These are phyloP conservation scores for Myzus persicae DNA, from an alignment of 1,140 invertebrate genomes.

Conservation along the genomic window DNA sequence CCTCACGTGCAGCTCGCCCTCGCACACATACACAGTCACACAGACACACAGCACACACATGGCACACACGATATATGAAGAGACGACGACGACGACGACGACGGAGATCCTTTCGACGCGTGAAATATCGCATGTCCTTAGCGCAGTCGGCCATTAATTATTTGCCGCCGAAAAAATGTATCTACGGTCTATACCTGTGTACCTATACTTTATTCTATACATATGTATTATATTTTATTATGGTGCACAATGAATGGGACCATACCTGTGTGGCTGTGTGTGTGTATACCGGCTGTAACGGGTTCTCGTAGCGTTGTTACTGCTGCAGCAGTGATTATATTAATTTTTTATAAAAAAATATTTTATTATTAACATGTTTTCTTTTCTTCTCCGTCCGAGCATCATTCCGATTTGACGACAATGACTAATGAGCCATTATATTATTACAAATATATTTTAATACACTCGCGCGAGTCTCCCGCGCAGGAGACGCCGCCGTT, in stretches of 20 bases:
- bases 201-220: background rate
- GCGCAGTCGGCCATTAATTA: conserved; percentile 45
- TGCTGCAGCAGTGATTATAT: conserved; percentile 22
- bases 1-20: background rate
- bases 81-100: background rate
- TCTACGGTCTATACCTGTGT: background rate
- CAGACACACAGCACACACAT: background rate
- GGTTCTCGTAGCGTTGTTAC: background rate
- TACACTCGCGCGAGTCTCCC: background rate
- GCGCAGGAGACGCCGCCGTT: background rate
- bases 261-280: background rate
- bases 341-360: conserved; percentile 56
- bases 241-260: background rate
- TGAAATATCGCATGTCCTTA: conserved; percentile 54
- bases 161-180: conserved; percentile 47
- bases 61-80: no score
- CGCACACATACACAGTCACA: background rate
- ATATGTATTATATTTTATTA: background rate
- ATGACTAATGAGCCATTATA: conserved; percentile 52
- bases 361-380: conserved; percentile 31
- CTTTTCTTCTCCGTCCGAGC: conserved; percentile 35
- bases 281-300: background rate
- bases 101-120: conserved; percentile 27
- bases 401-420: conserved; percentile 55
- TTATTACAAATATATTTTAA: background rate